A percentile compares a stretch with the other conserved stretches of the same genome.
These are phyloP conservation scores for Ctenoplectra terminalis DNA, from an alignment of 1,140 invertebrate species.

Conservation along the genomic window DNA sequence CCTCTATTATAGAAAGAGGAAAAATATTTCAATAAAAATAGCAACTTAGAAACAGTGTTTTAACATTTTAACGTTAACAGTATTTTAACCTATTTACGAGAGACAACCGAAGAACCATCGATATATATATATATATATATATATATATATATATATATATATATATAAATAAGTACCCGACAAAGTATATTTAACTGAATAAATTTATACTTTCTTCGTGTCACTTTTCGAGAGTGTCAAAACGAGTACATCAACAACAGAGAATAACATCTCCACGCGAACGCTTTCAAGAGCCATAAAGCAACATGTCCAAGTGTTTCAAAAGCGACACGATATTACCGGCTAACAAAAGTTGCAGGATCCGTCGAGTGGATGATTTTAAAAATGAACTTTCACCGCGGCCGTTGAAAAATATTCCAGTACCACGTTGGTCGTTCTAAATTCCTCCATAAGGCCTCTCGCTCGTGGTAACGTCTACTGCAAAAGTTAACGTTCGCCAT, in stretches of 20 bases:
- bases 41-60: too few relatives aligned
- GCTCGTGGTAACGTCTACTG: slow-evolving; percentile 46
- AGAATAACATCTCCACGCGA: not conserved
- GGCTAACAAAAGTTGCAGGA: not conserved
- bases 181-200: too few relatives aligned
- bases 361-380: not conserved
- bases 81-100: too few relatives aligned
- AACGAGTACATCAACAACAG: not conserved
- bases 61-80: too few relatives aligned
- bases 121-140: too few relatives aligned
- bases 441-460: not conserved
- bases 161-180: too few relatives aligned
- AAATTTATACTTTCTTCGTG: not conserved
- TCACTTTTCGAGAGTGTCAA: not conserved
- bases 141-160: too few relatives aligned
- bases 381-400: slow-evolving; percentile 12
- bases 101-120: too few relatives aligned
- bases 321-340: not conserved
- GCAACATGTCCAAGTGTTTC: not conserved
- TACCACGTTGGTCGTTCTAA: slow-evolving; percentile 18
- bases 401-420: not conserved
- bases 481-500: slow-evolving; percentile 66
- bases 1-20: too few relatives aligned
- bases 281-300: not conserved
- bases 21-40: too few relatives aligned